Conservation (phyloP, 2,113 vertebrate species). For the Lontra canadensis region DNA sequence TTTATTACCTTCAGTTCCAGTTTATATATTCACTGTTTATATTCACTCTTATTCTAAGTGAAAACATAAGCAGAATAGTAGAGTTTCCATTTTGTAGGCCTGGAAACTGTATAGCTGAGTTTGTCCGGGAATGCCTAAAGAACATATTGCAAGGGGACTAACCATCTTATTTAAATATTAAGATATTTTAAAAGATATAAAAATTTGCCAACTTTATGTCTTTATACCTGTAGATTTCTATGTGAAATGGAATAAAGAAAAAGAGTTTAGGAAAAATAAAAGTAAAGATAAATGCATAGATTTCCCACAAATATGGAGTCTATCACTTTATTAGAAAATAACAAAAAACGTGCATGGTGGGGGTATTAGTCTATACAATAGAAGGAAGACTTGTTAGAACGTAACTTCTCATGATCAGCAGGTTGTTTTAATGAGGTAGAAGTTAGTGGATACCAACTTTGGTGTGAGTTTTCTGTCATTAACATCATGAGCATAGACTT, state of each 20-base stretch:
- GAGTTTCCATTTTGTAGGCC: conserved; percentile 69
- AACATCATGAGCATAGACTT: not conserved
- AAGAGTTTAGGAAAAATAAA: not conserved
- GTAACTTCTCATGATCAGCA: not conserved
- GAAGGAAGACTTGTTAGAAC: conserved; percentile 40
- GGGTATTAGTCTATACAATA: not conserved
- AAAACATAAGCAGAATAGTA: not conserved
- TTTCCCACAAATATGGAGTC: not conserved
- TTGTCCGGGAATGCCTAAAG: not conserved
- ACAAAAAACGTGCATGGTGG: conserved; percentile 17
- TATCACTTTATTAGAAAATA: conserved; percentile 38
- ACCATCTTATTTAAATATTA: not conserved
- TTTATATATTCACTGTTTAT: conserved; percentile 50
- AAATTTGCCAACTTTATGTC: not conserved
- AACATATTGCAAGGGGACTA: conserved; percentile 38
- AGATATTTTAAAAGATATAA: conserved; percentile 5
- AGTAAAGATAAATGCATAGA: not conserved
- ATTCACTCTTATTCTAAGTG: conserved; percentile 7
- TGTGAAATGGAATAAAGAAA: not conserved
- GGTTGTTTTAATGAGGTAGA: not conserved
- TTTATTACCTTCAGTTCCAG: conserved; percentile 53
- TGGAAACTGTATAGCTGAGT: conserved; percentile 59
- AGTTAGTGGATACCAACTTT: conserved; percentile 35
- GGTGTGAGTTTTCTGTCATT: conserved; percentile 6
- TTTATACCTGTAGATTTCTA: conserved; percentile 34